Base-by-base conservation (phyloP, 2,888 invertebrate genomes). In the Willowsia nigromaculata region DNA sequence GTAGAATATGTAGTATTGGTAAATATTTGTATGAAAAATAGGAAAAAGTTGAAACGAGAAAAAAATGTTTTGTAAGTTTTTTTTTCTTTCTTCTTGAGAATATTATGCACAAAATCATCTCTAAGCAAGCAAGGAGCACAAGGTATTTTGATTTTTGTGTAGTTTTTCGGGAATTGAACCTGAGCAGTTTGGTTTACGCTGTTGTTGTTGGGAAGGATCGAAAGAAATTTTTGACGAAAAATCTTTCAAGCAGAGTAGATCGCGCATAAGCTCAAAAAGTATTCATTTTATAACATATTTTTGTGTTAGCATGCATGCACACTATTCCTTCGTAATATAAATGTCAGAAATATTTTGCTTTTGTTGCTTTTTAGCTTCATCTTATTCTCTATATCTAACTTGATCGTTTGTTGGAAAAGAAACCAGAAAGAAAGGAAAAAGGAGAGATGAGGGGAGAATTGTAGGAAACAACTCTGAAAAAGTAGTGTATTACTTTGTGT, bases 271-370 rank as follows among this genome's bases (percentile, higher is more conserved):
- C 40, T 18, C n/a, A 71, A 33, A 27, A 83, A 62, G 65, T 68
- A 6, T 25, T 13, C 62, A 43, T 6, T 62, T 47, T 40, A 22
- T 43, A 81, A 43, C 18, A 43, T 65, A 18, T 30, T 37, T n/a
- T 33, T 11, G 33, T n/a, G 33, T 33, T 7, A 62, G 37, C 4
- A 37, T 37, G 37, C 37, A 37, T 37, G 37, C 9, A 37, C 37
- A 37, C 9, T 6, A 37, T 43, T 1, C 43, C 43, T 1, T 9
- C 43, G 13, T 43, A 3, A 9, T 43, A 43, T 37, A 25, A 37
- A 50, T 78, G 78, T 78, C 78, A 78, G 78, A 78, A 78, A 78
- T 74, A 47, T 47, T 74, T 74, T 74, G 37, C 30, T 33, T 18
- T 18, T 74, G 74, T 74, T 74, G 40, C 53, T 56, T 43, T 43